These are phyloP conservation scores for Epicampocera succincta DNA, from an alignment of 2,888 invertebrate genomes.

Conservation along the genomic window DNA sequence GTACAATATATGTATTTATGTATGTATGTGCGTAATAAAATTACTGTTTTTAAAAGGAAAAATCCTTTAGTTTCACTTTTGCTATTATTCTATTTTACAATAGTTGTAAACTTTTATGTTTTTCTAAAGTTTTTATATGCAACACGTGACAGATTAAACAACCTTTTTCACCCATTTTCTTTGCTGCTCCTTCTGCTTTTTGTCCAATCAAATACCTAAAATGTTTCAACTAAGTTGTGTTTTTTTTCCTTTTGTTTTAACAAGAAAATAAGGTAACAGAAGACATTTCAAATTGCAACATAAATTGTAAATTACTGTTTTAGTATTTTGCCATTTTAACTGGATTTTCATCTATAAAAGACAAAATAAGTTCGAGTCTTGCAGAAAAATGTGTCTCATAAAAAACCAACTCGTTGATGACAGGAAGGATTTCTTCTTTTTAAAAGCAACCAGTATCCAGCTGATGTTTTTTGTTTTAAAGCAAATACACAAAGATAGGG, in stretches of 20 bases:
- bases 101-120: neutral
- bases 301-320: conserved; percentile 43
- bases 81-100: neutral
- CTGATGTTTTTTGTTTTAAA: conserved; percentile 10
- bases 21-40: too few relatives aligned
- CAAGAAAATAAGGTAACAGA: conserved; percentile 7
- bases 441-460: conserved; percentile 17
- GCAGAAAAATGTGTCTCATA: neutral
- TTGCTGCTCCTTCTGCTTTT: neutral
- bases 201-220: neutral
- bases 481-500: neutral
- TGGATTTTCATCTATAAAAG: conserved; percentile 10
- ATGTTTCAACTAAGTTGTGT: too few relatives aligned
- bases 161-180: neutral
- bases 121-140: neutral
- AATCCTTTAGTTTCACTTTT: too few relatives aligned
- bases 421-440: conserved; percentile 32
- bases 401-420: conserved; percentile 8
- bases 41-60: too few relatives aligned
- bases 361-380: conserved; percentile 17
- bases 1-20: too few relatives aligned
- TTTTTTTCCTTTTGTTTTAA: neutral
- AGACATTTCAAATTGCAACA: neutral
- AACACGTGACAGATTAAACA: conserved; percentile 36
- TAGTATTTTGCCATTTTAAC: conserved; percentile 49